Conservation (phyloP, 2,888 invertebrate species). For the Cosmopolites sordidus region DNA sequence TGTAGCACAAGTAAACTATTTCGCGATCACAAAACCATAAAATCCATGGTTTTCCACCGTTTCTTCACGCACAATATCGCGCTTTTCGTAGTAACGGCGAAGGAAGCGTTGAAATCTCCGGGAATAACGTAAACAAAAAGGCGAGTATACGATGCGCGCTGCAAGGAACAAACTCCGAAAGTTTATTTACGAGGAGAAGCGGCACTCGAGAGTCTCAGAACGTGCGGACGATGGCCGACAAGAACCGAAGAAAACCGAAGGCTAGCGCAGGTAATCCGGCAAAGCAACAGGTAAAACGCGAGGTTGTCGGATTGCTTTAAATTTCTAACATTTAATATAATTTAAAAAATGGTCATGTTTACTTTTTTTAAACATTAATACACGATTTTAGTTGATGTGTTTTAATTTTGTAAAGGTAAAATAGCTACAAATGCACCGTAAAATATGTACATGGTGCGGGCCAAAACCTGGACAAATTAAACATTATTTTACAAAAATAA, state of each 20-base stretch:
- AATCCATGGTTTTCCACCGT: background rate
- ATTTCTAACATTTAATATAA: no score
- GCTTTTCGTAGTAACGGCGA: background rate
- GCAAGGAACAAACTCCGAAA: background rate
- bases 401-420: no score
- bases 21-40: background rate
- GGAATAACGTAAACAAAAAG: background rate
- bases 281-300: constrained; percentile 21
- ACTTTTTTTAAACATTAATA: no score
- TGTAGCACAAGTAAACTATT: background rate
- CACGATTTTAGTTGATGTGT: no score
- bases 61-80: background rate
- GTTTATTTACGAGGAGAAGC: background rate
- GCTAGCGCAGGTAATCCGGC: constrained; percentile 16
- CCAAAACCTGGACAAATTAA: no score
- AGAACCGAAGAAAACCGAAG: constrained; percentile 12
- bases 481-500: no score
- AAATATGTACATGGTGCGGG: no score
- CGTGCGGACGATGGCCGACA: constrained; percentile 6
- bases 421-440: no score
- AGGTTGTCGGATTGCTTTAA: constrained; percentile 5
- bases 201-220: background rate
- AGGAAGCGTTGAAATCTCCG: background rate
- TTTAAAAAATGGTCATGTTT: no score
- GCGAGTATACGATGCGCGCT: background rate